phyloP scores from a whole-genome alignment of 2,113 vertebrate species.

The Erpornis zantholeuca region DNA sequence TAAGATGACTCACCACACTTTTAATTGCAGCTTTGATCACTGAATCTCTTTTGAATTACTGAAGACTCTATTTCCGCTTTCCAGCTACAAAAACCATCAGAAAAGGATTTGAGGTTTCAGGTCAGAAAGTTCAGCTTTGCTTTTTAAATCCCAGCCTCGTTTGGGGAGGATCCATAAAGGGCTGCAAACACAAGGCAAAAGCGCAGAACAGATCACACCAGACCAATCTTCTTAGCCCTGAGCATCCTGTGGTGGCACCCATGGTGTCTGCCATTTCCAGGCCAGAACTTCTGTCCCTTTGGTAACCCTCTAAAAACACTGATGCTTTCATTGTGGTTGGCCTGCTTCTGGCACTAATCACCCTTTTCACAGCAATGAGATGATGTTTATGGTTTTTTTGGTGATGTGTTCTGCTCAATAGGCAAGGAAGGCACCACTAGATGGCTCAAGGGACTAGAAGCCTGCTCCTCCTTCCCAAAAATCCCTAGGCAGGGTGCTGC shows the following conservation, averaged over 20 bases:
- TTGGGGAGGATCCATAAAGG: neutral
- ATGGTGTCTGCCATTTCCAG: neutral
- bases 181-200: neutral
- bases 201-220: neutral
- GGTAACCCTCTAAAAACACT: neutral
- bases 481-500: fast-evolving
- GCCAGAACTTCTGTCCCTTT: neutral
- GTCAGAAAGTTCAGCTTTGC: slow-evolving; percentile 5
- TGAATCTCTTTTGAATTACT: slow-evolving; percentile 34
- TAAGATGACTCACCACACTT: slow-evolving; percentile 18
- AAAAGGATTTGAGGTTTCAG: slow-evolving; percentile 28
- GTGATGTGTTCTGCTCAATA: neutral
- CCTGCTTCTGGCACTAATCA: neutral
- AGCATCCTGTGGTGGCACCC: neutral
- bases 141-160: neutral
- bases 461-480: neutral
- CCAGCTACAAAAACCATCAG: neutral
- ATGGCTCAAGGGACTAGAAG: neutral
- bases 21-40: slow-evolving; percentile 49
- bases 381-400: neutral
- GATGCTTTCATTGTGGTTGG: neutral
- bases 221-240: neutral
- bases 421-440: slow-evolving; percentile 7
- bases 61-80: neutral
- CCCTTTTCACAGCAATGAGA: neutral